Conservation (phyloP, 2,113 vertebrate genomes). For the Excalfactoria chinensis region DNA sequence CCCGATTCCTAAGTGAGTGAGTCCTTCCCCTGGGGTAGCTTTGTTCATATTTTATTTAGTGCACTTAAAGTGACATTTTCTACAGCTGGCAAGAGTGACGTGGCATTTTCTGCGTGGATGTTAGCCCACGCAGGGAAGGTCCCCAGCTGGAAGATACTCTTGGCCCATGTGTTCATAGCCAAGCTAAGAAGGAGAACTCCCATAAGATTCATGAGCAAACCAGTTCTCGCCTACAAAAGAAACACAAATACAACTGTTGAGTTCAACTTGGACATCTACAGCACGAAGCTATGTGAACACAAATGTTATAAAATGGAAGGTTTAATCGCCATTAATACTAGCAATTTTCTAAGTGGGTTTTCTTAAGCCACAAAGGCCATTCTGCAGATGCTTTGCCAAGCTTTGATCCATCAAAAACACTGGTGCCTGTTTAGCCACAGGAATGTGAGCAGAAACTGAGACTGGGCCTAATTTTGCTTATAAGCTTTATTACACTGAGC, state of each 20-base stretch:
- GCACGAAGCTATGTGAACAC: slow-evolving; percentile 19
- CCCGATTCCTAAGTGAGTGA: slow-evolving; percentile 54
- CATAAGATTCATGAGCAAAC: slow-evolving; percentile 94
- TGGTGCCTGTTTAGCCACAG: slow-evolving; percentile 44
- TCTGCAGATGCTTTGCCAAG: slow-evolving; percentile 46
- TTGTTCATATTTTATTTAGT: slow-evolving; percentile 80
- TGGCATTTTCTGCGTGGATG: slow-evolving; percentile 75
- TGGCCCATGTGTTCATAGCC: slow-evolving; percentile 96
- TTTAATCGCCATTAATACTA: slow-evolving; percentile 30
- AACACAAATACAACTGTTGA: slow-evolving; percentile 48
- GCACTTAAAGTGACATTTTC: slow-evolving; percentile 71
- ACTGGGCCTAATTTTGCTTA: slow-evolving; percentile 22
- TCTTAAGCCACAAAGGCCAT: slow-evolving; percentile 45
- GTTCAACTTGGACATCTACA: slow-evolving; percentile 34
- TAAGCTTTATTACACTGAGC: background rate
- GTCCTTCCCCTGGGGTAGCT: slow-evolving; percentile 29
- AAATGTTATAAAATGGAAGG: slow-evolving; percentile 18
- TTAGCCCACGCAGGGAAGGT: slow-evolving; percentile 91
- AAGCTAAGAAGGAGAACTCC: slow-evolving; percentile 89
- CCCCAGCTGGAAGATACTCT: slow-evolving; percentile 87
- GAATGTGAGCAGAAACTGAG: slow-evolving; percentile 31
- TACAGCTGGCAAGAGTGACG: slow-evolving; percentile 48
- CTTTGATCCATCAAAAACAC: slow-evolving; percentile 59
- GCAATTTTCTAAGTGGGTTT: slow-evolving; percentile 23
- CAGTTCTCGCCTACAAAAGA: slow-evolving; percentile 88